Conservation (phyloP, 2,113 vertebrate genomes). For the Pomatorhinus ruficollis region DNA sequence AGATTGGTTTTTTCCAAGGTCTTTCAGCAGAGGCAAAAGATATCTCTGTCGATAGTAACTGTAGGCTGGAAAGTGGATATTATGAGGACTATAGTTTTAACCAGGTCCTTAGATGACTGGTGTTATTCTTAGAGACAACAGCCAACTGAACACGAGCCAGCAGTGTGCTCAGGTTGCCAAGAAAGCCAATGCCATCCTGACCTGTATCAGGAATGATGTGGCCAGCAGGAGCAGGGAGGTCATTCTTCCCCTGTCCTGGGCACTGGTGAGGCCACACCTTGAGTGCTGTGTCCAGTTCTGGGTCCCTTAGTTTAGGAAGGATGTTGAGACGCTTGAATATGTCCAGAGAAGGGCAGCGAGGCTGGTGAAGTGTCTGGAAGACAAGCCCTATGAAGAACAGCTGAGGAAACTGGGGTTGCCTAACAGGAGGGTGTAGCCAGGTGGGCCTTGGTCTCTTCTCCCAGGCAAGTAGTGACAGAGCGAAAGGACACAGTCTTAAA, state of each 20-base stretch:
- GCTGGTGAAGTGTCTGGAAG: not conserved
- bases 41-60: not conserved
- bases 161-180: not conserved
- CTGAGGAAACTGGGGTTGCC: not conserved
- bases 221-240: not conserved
- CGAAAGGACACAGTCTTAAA: not conserved
- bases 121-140: not conserved
- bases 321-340: rapidly evolving
- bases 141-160: not conserved
- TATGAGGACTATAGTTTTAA: not conserved
- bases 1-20: not conserved
- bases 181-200: not conserved
- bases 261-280: not conserved
- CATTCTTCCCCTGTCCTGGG: rapidly evolving
- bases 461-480: not conserved
- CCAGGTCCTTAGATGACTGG: not conserved
- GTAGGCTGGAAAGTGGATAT: not conserved
- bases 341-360: not conserved
- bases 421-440: not conserved
- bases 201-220: rapidly evolving
- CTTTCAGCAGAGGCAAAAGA: not conserved
- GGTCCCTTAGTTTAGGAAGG: not conserved
- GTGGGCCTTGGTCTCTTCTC: rapidly evolving
- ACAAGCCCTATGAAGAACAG: rapidly evolving
- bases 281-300: not conserved